Base-by-base conservation (phyloP, 1,140 invertebrate genomes). In the Pogonognathellus flavescens region DNA sequence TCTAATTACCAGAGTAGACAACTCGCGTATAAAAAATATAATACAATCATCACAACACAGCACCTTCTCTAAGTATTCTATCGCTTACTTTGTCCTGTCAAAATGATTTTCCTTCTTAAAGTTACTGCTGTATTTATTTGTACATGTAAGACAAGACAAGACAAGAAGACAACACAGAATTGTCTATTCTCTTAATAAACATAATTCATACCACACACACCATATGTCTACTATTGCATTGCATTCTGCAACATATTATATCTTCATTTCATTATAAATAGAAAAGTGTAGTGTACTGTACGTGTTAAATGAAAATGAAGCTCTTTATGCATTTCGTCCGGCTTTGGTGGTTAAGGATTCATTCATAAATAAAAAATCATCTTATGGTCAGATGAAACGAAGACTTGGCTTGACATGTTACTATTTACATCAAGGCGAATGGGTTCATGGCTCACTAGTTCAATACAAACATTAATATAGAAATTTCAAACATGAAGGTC, bases 301-400 rank as follows among this genome's bases (percentile, higher is more conserved):
- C n/a, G n/a, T n/a, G n/a, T n/a, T n/a, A n/a, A n/a, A n/a, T n/a
- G n/a, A n/a, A n/a, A n/a, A 41, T 41, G 31, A 41, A 41, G 6
- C 31, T 41, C 1, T 41, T 66, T 66, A 20, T n/a, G n/a, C n/a
- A n/a, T 66, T 14, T 66, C 25, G 20, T 31, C 22, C 25, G 14
- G 53, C 16, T 31, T 41, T 76, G 31, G 70, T 31, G 49, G 31
- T 6, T 31, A 76, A 76, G 25, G 49, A 76, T 76, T 76, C 70
- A 76, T 76, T 76, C 31, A 76, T 49, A 76, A 76, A 76, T 76
- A 76, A 76, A 76, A 57, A 76, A 41, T 76, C 70, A 76, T 76
- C 70, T 76, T 76, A 8, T 16, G 31, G 70, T 76, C 70, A 76
- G 49, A 41, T 50, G 70, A 76, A 76, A 50, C n/a, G 14, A 50